Conservation (phyloP, 2,888 invertebrate species). For the Ectobius pallidus region DNA sequence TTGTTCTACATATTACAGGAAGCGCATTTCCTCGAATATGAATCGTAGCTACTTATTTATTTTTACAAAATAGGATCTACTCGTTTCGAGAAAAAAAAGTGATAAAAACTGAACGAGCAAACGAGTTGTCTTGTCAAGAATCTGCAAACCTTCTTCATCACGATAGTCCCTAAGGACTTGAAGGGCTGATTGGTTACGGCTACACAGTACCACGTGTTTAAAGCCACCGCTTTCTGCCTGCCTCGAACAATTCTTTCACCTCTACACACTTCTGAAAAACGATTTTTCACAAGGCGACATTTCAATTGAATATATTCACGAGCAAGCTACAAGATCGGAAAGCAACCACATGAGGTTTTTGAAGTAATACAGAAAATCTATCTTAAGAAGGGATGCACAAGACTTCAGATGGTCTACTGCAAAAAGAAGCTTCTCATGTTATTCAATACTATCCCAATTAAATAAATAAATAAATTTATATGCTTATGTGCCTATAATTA, state of each 20-base stretch:
- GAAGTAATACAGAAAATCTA: slow-evolving; percentile 6
- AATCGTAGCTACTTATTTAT: too few relatives aligned
- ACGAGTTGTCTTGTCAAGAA: neutral
- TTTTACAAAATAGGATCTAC: neutral
- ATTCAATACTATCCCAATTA: too few relatives aligned
- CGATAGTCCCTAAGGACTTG: slow-evolving; percentile 29
- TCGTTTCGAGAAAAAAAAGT: too few relatives aligned
- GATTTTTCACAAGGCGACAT: slow-evolving; percentile 39
- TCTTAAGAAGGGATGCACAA: neutral
- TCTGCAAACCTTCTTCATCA: slow-evolving; percentile 9
- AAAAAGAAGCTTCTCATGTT: too few relatives aligned
- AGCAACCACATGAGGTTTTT: slow-evolving; percentile 18
- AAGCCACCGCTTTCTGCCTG: neutral
- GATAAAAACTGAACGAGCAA: too few relatives aligned
- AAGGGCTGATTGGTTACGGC: slow-evolving; percentile 34
- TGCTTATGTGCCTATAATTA: too few relatives aligned
- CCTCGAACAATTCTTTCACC: slow-evolving; percentile 2
- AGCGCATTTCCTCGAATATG: too few relatives aligned
- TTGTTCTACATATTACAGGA: too few relatives aligned
- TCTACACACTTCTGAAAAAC: slow-evolving; percentile 32
- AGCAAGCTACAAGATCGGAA: neutral
- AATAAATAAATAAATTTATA: too few relatives aligned
- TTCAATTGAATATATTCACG: slow-evolving; percentile 38
- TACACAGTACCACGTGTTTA: too few relatives aligned
- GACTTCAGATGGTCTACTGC: too few relatives aligned